phyloP scores from a whole-genome alignment of 1,140 invertebrate genomes.

The Monochamus saltuarius region DNA sequence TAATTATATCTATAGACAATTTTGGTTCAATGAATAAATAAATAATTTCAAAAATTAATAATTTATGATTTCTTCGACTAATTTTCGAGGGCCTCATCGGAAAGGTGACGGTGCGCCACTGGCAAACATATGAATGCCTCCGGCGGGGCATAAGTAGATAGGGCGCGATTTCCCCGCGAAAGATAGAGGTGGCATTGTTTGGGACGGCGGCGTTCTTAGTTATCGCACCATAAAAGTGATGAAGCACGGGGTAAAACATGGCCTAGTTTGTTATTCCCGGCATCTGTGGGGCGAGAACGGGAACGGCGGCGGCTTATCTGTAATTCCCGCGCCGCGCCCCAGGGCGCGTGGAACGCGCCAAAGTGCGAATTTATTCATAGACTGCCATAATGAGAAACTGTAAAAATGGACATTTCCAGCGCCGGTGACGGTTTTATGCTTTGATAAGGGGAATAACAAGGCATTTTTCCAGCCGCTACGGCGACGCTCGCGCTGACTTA shows the following conservation, averaged over 20 bases:
- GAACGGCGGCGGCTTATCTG: constrained; percentile 45
- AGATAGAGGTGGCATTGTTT: constrained; percentile 5
- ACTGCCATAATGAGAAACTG: constrained; percentile 57
- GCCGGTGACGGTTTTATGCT: constrained; percentile 53
- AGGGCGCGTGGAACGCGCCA: constrained; percentile 43
- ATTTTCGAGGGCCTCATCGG: no score
- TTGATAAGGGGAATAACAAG: constrained; percentile 54
- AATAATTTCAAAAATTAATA: no score
- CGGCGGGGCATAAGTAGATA: no score
- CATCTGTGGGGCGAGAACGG: constrained; percentile 38
- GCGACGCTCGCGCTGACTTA: constrained; percentile 10
- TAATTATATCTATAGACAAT: no score
- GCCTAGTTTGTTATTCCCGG: constrained; percentile 47
- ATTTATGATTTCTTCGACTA: no score
- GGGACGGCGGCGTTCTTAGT: constrained; percentile 18
- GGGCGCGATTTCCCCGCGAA: neutral
- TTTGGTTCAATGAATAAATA: no score
- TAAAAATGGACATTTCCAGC: constrained; percentile 56
- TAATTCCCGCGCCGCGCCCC: constrained; percentile 46
- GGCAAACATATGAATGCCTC: no score
- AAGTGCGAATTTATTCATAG: constrained; percentile 59
- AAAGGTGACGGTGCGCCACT: no score
- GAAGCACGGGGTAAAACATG: constrained; percentile 39
- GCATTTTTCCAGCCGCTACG: constrained; percentile 42
- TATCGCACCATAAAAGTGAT: constrained; percentile 25